Percentiles rank a stretch among this genome's conserved stretches.
Conservation (phyloP, 2,797 vertebrate genomes). For the Neoniphon sammara region DNA sequence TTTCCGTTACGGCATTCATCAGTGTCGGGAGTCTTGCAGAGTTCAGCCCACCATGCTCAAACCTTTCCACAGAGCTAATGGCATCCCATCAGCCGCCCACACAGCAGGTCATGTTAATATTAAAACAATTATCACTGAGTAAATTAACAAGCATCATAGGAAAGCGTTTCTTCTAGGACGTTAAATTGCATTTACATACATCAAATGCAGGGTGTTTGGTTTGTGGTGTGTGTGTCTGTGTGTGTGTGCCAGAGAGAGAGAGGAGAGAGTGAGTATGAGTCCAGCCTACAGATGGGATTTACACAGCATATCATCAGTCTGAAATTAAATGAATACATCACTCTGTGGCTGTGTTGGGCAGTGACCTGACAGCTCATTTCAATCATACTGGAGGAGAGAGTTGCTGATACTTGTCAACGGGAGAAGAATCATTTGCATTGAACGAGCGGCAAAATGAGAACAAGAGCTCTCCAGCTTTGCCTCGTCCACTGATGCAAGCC, state of each 20-base stretch:
- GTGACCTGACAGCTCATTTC: constrained; percentile 64
- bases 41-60: constrained; percentile 3
- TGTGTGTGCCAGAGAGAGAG: not conserved
- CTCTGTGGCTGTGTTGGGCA: constrained; percentile 29
- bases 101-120: constrained; percentile 47
- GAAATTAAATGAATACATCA: constrained; percentile 73
- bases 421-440: constrained; percentile 70
- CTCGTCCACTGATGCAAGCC: constrained; percentile 54
- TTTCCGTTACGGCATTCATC: not conserved
- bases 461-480: constrained; percentile 57
- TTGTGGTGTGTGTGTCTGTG: not conserved
- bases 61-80: constrained; percentile 52
- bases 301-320: constrained; percentile 59
- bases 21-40: not conserved
- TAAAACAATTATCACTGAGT: constrained; percentile 67
- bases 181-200: constrained; percentile 47
- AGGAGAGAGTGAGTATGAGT: not conserved
- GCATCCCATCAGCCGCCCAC: constrained; percentile 50
- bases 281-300: constrained; percentile 19
- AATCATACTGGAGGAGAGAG: constrained; percentile 59
- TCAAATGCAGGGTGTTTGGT: not conserved
- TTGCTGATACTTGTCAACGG: constrained; percentile 53
- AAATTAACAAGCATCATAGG: constrained; percentile 65
- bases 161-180: constrained; percentile 40
- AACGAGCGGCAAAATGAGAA: constrained; percentile 51